Conservation (phyloP, 1,140 invertebrate species). For the Daktulosphaira vitifoliae region DNA sequence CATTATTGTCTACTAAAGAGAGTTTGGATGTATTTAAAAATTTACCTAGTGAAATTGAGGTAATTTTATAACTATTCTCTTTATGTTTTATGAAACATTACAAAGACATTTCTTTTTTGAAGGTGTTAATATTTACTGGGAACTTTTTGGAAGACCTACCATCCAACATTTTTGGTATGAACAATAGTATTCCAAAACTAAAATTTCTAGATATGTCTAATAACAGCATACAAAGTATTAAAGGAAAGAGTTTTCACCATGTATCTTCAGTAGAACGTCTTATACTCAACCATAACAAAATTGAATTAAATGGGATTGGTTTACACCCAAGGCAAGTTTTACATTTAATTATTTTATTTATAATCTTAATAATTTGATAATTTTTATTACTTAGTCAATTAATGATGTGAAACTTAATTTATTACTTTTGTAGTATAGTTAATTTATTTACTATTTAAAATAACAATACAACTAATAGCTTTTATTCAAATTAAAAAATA, state of each 20-base stretch:
- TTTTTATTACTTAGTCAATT: no score
- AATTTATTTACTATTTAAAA: no score
- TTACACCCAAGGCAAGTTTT: conserved; percentile 51
- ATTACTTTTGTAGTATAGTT: no score
- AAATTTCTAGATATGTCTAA: conserved; percentile 66
- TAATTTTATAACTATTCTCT: conserved; percentile 38
- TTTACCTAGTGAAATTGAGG: conserved; percentile 57
- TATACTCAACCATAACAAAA: conserved; percentile 64
- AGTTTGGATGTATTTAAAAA: conserved; percentile 47
- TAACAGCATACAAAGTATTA: conserved; percentile 64
- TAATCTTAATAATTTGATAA: no score
- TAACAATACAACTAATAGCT: no score
- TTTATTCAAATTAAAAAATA: no score
- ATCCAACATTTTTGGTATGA: conserved; percentile 62
- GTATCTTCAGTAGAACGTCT: conserved; percentile 61
- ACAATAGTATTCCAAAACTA: conserved; percentile 49
- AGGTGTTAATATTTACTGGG: conserved; percentile 65
- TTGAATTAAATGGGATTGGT: conserved; percentile 53
- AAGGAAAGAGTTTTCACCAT: conserved; percentile 67
- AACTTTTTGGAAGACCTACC: conserved; percentile 57
- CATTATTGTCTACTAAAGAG: conserved; percentile 50
- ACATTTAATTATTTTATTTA: no score
- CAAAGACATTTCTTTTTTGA: conserved; percentile 32
- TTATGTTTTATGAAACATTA: not conserved
- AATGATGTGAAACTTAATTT: no score